A percentile compares a stretch with the other conserved stretches of the same genome.
These are phyloP conservation scores for Halichondria panicea DNA, from an alignment of 37 sponge, comb jelly and placozoan species.

Conservation along the genomic window DNA sequence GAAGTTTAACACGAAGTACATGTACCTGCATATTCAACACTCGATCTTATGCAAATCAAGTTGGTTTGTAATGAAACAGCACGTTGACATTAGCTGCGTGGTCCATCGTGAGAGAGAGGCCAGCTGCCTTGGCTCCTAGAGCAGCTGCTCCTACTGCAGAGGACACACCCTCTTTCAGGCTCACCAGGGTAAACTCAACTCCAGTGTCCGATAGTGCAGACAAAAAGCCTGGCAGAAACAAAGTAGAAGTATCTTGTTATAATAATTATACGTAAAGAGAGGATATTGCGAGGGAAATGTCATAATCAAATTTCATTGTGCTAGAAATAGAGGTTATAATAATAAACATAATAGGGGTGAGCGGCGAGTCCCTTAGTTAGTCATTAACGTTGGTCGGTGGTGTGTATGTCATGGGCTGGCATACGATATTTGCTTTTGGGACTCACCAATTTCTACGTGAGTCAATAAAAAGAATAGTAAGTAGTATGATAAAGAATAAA, in stretches of 20 bases:
- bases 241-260: too few relatives aligned
- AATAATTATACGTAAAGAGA: neutral
- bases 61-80: conserved; percentile 36
- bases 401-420: too few relatives aligned
- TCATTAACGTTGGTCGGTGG: too few relatives aligned
- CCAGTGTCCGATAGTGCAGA: conserved; percentile 9
- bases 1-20: too few relatives aligned
- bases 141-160: conserved; percentile 83
- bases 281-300: neutral
- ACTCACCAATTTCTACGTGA: too few relatives aligned
- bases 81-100: conserved; percentile 44
- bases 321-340: too few relatives aligned
- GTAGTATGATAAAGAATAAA: too few relatives aligned
- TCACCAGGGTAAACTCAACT: conserved; percentile 34
- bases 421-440: too few relatives aligned
- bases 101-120: conserved; percentile 57
- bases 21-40: too few relatives aligned
- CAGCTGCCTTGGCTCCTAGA: conserved; percentile 71
- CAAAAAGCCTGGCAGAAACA: conserved; percentile 48
- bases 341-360: neutral
- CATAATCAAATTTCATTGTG: too few relatives aligned
- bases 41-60: neutral
- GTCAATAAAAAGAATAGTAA: too few relatives aligned
- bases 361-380: neutral
- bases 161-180: conserved; percentile 38